A percentile compares a stretch with the other conserved stretches of the same genome.
Evolutionary conservation across 2,888 invertebrate species (phyloP).

Genomic region (Cartodere bifasciata): DNA sequence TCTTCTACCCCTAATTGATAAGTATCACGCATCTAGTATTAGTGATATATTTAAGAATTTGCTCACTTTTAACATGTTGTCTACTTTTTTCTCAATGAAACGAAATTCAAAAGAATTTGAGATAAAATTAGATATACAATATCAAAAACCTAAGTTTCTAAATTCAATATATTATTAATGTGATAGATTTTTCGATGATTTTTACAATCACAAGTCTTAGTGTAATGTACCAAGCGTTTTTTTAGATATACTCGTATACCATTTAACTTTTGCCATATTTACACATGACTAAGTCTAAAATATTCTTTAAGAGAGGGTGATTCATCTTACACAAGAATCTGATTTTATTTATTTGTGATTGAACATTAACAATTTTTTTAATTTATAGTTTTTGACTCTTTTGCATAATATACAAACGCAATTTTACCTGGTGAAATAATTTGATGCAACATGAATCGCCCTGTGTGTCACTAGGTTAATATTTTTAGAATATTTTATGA

Average conservation of each 20-base stretch:
- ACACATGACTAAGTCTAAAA: constrained; percentile 29
- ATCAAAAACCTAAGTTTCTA: too few relatives aligned
- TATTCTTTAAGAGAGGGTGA: too few relatives aligned
- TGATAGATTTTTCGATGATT: constrained; percentile 57
- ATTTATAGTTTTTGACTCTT: background rate
- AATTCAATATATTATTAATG: constrained; percentile 36
- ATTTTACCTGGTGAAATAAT: too few relatives aligned
- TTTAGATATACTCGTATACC: constrained; percentile 39
- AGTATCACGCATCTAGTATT: too few relatives aligned
- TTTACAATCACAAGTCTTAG: constrained; percentile 49
- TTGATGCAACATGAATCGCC: too few relatives aligned
- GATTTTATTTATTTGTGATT: too few relatives aligned
- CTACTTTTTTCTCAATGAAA: constrained; percentile 1
- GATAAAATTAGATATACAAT: too few relatives aligned
- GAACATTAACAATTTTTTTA: constrained; percentile 13
- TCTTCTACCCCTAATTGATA: too few relatives aligned
- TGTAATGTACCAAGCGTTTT: constrained; percentile 38
- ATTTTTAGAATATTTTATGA: constrained; percentile 24
- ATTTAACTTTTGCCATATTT: constrained; percentile 37
- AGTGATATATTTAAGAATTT: constrained; percentile 21
- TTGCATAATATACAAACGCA: too few relatives aligned
- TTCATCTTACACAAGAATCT: too few relatives aligned
- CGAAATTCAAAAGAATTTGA: background rate
- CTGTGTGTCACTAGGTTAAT: too few relatives aligned
- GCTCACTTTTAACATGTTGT: constrained; percentile 22